Evolutionary conservation across 2,888 invertebrate species (phyloP).

Genomic region (Agrochola macilenta): DNA sequence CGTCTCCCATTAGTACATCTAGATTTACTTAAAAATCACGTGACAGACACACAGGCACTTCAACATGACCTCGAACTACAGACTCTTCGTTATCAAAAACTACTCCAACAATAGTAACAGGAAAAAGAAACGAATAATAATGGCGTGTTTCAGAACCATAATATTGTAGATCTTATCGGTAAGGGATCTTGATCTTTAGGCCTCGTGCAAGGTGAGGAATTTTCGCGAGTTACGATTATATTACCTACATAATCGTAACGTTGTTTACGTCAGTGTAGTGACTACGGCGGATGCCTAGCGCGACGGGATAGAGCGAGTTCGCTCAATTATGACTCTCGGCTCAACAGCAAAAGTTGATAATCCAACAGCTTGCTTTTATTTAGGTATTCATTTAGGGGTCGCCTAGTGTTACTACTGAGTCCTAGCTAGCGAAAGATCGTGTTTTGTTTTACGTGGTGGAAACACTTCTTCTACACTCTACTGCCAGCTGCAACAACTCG

Average conservation of each 20-base stretch:
- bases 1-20: background rate
- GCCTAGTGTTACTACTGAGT: no score
- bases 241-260: no score
- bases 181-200: slow-evolving; percentile 48
- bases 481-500: background rate
- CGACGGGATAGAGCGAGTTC: no score
- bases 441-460: background rate
- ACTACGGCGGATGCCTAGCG: no score
- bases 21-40: slow-evolving; percentile 36
- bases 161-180: slow-evolving; percentile 49
- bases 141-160: slow-evolving; percentile 19
- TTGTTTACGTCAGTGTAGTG: no score
- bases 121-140: slow-evolving; percentile 46
- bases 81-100: slow-evolving; percentile 26
- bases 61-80: slow-evolving; percentile 40
- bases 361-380: no score
- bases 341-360: no score
- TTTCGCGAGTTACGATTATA: no score
- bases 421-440: background rate
- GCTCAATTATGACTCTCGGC: no score
- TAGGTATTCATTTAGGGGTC: no score
- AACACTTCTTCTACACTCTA: background rate
- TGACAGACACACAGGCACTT: background rate
- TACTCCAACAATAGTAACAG: slow-evolving; percentile 44
- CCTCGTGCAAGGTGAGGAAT: background rate